These are phyloP conservation scores for Rhamphomyia laevipes DNA, from an alignment of 2,888 invertebrate genomes.

Conservation along the genomic window DNA sequence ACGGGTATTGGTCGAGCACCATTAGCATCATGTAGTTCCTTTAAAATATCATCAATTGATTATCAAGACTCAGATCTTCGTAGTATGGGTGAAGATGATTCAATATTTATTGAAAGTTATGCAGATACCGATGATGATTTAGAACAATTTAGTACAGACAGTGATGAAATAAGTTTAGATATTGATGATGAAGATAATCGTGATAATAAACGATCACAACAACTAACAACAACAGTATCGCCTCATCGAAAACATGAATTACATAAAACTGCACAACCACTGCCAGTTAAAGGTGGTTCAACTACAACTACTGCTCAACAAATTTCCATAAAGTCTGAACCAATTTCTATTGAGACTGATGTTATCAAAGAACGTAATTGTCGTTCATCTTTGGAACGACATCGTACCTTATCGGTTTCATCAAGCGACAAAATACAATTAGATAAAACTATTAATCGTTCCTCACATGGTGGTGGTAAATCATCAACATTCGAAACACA, in stretches of 20 bases:
- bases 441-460: conserved; percentile 5
- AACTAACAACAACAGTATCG: conserved; percentile 7
- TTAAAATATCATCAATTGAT: conserved; percentile 54
- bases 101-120: conserved; percentile 62
- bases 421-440: conserved; percentile 23
- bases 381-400: conserved; percentile 28
- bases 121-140: conserved; percentile 74
- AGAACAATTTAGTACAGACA: conserved; percentile 74
- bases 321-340: conserved; percentile 19
- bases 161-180: conserved; percentile 44
- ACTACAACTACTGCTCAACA: not conserved
- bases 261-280: not conserved
- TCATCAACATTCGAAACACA: conserved; percentile 29
- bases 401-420: conserved; percentile 30
- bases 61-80: conserved; percentile 60
- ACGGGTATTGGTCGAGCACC: conserved; percentile 48
- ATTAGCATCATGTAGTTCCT: conserved; percentile 68
- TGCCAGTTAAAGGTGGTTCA: conserved; percentile 4
- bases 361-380: conserved; percentile 18
- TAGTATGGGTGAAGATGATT: conserved; percentile 67
- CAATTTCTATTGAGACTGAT: conserved; percentile 3
- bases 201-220: conserved; percentile 4
- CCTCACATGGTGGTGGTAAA: conserved; percentile 4
- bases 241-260: not conserved
- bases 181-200: conserved; percentile 12